A percentile compares a stretch with the other conserved stretches of the same genome.
phyloP scores from a whole-genome alignment of 2,797 vertebrate genomes.

The Bufotes viridis region DNA sequence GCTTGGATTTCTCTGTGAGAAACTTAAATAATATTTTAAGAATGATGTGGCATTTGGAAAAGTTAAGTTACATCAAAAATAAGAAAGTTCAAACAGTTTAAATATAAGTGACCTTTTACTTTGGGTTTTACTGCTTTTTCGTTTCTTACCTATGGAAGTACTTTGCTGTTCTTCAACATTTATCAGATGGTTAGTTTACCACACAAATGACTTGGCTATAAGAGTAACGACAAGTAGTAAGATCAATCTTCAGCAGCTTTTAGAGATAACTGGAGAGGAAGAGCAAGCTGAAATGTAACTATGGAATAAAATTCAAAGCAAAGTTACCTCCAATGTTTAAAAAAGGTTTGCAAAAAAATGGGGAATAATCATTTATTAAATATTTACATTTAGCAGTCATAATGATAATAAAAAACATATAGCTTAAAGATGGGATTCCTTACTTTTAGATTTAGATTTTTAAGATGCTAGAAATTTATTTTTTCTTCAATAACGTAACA shows the following conservation, averaged over 20 bases:
- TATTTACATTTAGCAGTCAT: too few relatives aligned
- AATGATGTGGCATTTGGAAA: constrained; percentile 13
- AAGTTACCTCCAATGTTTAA: background rate
- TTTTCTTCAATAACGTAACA: too few relatives aligned
- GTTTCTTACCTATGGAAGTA: background rate
- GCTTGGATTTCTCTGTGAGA: too few relatives aligned
- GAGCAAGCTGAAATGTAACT: background rate
- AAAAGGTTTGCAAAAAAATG: too few relatives aligned
- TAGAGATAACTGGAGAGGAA: background rate
- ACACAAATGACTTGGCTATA: constrained; percentile 2
- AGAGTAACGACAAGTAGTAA: background rate
- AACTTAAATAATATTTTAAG: background rate
- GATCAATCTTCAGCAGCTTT: constrained; percentile 9
- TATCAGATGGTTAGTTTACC: constrained; percentile 27
- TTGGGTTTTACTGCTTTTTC: constrained; percentile 23
- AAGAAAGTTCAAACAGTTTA: constrained; percentile 21
- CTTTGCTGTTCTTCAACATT: constrained; percentile 10
- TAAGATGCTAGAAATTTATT: too few relatives aligned
- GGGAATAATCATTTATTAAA: too few relatives aligned
- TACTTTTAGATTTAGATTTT: too few relatives aligned
- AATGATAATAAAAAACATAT: too few relatives aligned
- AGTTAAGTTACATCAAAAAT: constrained; percentile 18
- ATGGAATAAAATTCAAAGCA: background rate
- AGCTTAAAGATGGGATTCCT: too few relatives aligned
- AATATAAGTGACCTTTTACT: constrained; percentile 18